Conservation (phyloP, 2,888 invertebrate genomes). For the Tetragonisca angustula region DNA sequence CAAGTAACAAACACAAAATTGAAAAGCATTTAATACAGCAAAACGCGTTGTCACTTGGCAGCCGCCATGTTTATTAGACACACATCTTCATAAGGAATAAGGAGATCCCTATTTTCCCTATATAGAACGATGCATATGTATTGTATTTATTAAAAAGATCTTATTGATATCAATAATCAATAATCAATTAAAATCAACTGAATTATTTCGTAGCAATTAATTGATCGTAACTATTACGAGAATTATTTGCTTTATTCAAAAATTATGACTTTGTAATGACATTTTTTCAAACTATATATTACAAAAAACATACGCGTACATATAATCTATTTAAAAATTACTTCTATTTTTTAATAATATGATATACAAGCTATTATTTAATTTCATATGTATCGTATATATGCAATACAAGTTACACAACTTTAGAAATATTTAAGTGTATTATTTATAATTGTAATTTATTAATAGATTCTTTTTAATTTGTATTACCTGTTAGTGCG, state of each 20-base stretch:
- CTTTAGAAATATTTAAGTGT: too few species aligned
- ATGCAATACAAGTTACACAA: not conserved
- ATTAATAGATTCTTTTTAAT: not conserved
- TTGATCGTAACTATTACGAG: not conserved
- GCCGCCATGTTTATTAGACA: slow-evolving; percentile 78
- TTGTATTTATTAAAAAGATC: not conserved
- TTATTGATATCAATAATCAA: not conserved
- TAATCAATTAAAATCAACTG: not conserved
- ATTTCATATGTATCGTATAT: not conserved
- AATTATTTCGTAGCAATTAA: not conserved
- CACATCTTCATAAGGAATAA: slow-evolving; percentile 44
- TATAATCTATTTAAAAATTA: not conserved
- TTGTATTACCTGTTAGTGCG: not conserved
- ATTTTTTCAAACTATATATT: not conserved
- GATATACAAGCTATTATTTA: not conserved
- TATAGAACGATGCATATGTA: slow-evolving; percentile 56
- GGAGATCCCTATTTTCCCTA: slow-evolving; percentile 24
- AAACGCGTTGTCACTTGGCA: slow-evolving; percentile 81
- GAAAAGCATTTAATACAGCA: slow-evolving; percentile 74
- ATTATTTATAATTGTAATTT: not conserved
- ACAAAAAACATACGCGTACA: not conserved
- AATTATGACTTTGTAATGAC: not conserved
- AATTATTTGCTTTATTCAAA: not conserved
- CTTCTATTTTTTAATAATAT: not conserved
- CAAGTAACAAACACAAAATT: slow-evolving; percentile 69